These are phyloP conservation scores for Ips typographus DNA, from an alignment of 1,140 invertebrate genomes.

Conservation along the genomic window DNA sequence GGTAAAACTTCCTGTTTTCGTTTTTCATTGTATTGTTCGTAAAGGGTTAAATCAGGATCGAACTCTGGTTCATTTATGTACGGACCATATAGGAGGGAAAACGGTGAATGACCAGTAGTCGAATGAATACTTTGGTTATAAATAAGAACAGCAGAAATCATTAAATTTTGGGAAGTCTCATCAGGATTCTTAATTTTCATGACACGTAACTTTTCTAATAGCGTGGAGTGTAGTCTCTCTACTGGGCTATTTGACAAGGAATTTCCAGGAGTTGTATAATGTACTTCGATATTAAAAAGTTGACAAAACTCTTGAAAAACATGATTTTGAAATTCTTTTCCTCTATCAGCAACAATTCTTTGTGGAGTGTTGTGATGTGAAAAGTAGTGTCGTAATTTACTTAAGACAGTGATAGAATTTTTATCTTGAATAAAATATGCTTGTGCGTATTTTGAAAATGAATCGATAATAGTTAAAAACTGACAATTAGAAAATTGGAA, in stretches of 20 bases:
- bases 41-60: too few species aligned
- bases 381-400: slow-evolving; percentile 16
- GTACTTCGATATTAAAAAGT: slow-evolving; percentile 36
- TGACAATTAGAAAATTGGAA: slow-evolving; percentile 37
- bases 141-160: slow-evolving; percentile 32
- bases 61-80: too few species aligned
- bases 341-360: slow-evolving; percentile 36
- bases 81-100: neutral
- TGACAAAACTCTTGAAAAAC: slow-evolving; percentile 39
- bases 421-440: slow-evolving; percentile 17
- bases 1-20: too few species aligned
- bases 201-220: slow-evolving; percentile 34
- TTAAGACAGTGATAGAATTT: slow-evolving; percentile 18
- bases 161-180: slow-evolving; percentile 23
- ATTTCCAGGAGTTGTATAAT: slow-evolving; percentile 29
- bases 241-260: slow-evolving; percentile 35
- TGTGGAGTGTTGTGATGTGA: slow-evolving; percentile 23
- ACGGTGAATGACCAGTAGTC: slow-evolving; percentile 33
- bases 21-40: too few species aligned
- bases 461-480: slow-evolving; percentile 43
- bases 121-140: slow-evolving; percentile 40
- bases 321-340: slow-evolving; percentile 40
- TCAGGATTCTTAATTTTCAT: slow-evolving; percentile 22
- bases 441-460: slow-evolving; percentile 36
- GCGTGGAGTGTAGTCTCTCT: slow-evolving; percentile 40